Percentiles rank a stretch among this genome's conserved stretches.
Evolutionary conservation across 2,113 vertebrate species (phyloP).

Genomic region (Litocranius walleri): DNA sequence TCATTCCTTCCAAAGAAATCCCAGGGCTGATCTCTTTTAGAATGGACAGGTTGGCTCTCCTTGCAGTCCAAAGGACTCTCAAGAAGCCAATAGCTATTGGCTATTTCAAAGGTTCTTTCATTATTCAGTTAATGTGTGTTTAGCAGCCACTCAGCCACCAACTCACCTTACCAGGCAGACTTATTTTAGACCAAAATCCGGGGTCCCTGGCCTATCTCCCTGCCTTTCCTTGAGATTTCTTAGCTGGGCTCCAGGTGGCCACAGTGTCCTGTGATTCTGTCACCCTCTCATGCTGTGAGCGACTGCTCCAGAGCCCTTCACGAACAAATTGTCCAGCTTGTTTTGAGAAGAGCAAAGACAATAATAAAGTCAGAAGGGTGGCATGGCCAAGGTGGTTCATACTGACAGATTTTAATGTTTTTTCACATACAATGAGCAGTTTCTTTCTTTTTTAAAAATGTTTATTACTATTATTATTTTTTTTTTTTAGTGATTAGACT

Average conservation of each 20-base stretch:
- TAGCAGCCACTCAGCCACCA: neutral
- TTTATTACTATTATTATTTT: neutral
- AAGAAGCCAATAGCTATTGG: too few species aligned
- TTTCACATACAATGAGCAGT: constrained; percentile 28
- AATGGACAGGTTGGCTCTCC: too few species aligned
- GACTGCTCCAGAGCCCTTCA: constrained; percentile 51
- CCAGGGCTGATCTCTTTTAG: too few species aligned
- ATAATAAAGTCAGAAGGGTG: constrained; percentile 63
- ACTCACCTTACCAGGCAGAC: neutral
- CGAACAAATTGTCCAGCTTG: constrained; percentile 74
- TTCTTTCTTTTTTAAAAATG: neutral
- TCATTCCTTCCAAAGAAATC: too few species aligned
- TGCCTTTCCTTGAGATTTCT: neutral
- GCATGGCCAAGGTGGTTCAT: constrained; percentile 45
- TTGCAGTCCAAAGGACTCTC: too few species aligned
- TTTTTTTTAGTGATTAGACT: neutral
- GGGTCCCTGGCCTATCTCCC: neutral
- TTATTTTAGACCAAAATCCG: neutral
- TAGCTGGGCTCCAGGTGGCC: constrained; percentile 39
- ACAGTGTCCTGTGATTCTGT: constrained; percentile 51
- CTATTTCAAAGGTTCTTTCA: neutral
- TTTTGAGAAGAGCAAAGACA: constrained; percentile 75
- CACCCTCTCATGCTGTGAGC: constrained; percentile 31
- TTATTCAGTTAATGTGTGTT: neutral
- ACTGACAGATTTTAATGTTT: constrained; percentile 48